Percentiles rank a stretch among this genome's conserved stretches.
These are phyloP conservation scores for Siniperca chuatsi DNA, from an alignment of 2,113 vertebrate species.

Conservation along the genomic window DNA sequence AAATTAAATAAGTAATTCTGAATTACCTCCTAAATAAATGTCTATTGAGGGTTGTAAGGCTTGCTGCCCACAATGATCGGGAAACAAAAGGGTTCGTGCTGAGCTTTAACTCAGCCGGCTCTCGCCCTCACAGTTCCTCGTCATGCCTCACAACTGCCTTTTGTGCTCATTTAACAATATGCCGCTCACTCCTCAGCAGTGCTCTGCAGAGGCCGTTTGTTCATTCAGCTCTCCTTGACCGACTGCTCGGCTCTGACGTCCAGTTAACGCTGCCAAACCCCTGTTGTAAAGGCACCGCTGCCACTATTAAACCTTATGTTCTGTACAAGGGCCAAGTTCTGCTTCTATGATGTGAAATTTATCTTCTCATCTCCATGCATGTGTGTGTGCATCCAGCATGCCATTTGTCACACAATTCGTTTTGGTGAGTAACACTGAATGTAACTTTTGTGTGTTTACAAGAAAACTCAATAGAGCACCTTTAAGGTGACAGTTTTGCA, in stretches of 20 bases:
- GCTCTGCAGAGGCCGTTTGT: constrained; percentile 4
- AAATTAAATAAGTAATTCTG: constrained; percentile 4
- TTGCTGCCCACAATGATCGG: not conserved
- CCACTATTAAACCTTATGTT: not conserved
- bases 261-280: not conserved
- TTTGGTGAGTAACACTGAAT: not conserved
- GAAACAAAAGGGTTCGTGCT: constrained; percentile 35
- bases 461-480: not conserved
- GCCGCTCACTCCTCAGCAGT: not conserved
- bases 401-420: not conserved
- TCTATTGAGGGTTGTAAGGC: constrained; percentile 10
- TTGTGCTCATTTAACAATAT: constrained; percentile 52
- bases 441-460: not conserved
- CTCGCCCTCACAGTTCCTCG: constrained; percentile 14
- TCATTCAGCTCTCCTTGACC: constrained; percentile 2
- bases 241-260: not conserved
- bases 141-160: constrained; percentile 41
- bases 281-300: not conserved
- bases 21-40: constrained; percentile 25
- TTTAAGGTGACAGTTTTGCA: not conserved
- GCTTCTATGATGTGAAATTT: not conserved
- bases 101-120: constrained; percentile 37
- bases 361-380: not conserved
- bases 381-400: not conserved
- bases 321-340: not conserved